phyloP scores from a whole-genome alignment of 2,113 vertebrate genomes.

The Probosciger aterrimus region DNA sequence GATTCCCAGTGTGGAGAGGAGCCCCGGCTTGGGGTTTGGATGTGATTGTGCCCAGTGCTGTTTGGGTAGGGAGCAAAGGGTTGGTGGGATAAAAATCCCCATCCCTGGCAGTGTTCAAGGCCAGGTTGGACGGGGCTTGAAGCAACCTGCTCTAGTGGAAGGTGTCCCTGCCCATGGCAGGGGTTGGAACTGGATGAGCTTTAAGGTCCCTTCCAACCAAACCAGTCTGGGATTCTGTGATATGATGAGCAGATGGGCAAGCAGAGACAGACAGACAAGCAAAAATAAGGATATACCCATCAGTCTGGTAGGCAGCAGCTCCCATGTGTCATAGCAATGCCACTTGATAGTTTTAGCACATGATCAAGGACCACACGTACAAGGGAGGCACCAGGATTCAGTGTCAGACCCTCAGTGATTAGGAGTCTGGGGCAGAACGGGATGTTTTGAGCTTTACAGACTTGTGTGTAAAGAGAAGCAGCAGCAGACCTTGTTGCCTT shows the following conservation, averaged over 20 bases:
- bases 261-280: neutral
- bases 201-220: neutral
- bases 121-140: neutral
- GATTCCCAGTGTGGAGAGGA: neutral
- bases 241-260: neutral
- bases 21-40: neutral
- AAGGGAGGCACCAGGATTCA: neutral
- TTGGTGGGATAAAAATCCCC: neutral
- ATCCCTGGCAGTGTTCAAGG: neutral
- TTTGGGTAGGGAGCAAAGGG: neutral
- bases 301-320: neutral
- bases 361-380: fast-evolving
- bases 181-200: no score
- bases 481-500: neutral
- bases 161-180: neutral
- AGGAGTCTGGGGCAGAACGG: neutral
- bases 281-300: neutral
- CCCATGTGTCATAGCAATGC: fast-evolving
- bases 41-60: neutral
- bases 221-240: neutral
- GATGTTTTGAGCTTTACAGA: neutral
- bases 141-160: neutral
- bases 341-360: neutral
- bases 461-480: neutral
- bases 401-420: neutral